A percentile compares a stretch with the other conserved stretches of the same genome.
Evolutionary conservation across 2,113 vertebrate species (phyloP).

Genomic region (Typhlomys cinereus): DNA sequence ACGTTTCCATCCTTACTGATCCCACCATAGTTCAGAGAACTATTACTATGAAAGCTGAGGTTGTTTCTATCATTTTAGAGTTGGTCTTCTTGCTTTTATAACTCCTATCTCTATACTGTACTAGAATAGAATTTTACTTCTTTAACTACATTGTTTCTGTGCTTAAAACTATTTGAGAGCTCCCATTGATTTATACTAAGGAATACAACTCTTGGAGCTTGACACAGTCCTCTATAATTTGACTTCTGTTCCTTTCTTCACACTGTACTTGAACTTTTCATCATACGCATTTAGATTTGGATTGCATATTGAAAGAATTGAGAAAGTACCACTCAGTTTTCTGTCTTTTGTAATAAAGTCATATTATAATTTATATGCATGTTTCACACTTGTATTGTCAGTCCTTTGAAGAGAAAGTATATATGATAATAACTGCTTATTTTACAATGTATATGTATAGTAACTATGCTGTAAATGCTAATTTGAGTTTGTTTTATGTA

Average conservation of each 20-base stretch:
- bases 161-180: slow-evolving; percentile 45
- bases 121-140: slow-evolving; percentile 27
- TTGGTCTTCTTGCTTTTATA: slow-evolving; percentile 20
- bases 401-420: slow-evolving; percentile 30
- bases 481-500: slow-evolving; percentile 37
- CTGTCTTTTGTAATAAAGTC: neutral
- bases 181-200: neutral
- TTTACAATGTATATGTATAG: neutral
- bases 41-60: neutral
- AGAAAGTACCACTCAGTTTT: slow-evolving; percentile 47
- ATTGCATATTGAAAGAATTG: slow-evolving; percentile 16
- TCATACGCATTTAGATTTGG: neutral
- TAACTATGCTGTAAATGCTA: neutral
- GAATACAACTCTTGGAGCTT: slow-evolving; percentile 7
- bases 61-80: neutral
- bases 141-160: slow-evolving; percentile 35
- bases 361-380: neutral
- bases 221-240: neutral
- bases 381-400: neutral
- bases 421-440: neutral
- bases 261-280: neutral
- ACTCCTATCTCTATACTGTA: slow-evolving; percentile 7
- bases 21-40: neutral
- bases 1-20: neutral
- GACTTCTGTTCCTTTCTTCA: neutral